Conservation (phyloP, 1,140 invertebrate species). For the Stegodyphus mimosarum region DNA sequence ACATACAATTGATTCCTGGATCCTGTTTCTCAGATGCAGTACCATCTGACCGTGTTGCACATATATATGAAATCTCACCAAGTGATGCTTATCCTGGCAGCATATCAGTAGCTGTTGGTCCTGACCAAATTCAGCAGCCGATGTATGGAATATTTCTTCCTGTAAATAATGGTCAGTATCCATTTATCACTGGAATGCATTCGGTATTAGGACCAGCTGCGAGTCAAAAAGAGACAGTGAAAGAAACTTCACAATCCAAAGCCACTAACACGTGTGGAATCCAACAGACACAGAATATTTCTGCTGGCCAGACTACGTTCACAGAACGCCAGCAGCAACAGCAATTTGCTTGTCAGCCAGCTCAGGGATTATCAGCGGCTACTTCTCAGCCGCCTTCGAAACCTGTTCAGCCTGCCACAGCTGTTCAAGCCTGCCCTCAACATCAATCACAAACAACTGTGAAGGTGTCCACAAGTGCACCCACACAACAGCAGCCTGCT, state of each 20-base stretch:
- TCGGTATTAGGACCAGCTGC: constrained; percentile 6
- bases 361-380: neutral
- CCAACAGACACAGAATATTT: constrained; percentile 29
- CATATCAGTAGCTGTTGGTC: constrained; percentile 48
- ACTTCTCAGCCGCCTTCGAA: neutral
- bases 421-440: neutral
- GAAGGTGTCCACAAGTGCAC: neutral
- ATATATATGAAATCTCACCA: constrained; percentile 61
- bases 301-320: neutral
- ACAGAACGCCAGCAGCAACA: neutral
- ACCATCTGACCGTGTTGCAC: constrained; percentile 50
- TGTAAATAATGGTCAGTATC: constrained; percentile 52
- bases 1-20: constrained; percentile 12
- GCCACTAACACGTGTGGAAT: neutral
- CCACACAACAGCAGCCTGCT: neutral
- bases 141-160: constrained; percentile 61
- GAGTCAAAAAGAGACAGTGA: constrained; percentile 8
- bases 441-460: constrained; percentile 12
- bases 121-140: constrained; percentile 40
- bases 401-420: neutral
- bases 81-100: constrained; percentile 40
- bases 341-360: constrained; percentile 7
- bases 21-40: constrained; percentile 25
- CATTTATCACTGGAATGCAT: constrained; percentile 50
- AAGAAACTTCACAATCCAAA: constrained; percentile 25